A percentile compares a stretch with the other conserved stretches of the same genome.
Evolutionary conservation across 2,113 vertebrate genomes (phyloP).

Genomic region (Siniperca knerii): DNA sequence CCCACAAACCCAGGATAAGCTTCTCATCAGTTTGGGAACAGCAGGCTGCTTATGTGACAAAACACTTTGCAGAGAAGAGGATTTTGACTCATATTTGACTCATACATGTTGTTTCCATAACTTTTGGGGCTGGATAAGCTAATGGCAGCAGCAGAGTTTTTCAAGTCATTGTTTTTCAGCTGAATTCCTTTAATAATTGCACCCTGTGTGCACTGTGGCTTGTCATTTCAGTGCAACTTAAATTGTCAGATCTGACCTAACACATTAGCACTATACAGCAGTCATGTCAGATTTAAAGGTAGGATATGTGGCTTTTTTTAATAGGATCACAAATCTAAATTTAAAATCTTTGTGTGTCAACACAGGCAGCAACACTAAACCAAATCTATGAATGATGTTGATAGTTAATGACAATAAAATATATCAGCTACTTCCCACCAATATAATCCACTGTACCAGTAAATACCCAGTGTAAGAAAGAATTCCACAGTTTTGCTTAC

Average conservation of each 20-base stretch:
- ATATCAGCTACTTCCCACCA: neutral
- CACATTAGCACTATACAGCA: neutral
- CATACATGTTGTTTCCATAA: constrained; percentile 77
- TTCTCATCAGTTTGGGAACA: constrained; percentile 81
- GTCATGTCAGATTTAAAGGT: neutral
- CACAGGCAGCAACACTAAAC: neutral
- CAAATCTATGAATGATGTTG: neutral
- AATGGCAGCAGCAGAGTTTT: constrained; percentile 30
- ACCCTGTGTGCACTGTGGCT: neutral
- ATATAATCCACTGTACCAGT: neutral
- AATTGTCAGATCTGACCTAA: constrained; percentile 1
- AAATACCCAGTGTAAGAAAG: neutral
- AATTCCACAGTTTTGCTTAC: too few relatives aligned
- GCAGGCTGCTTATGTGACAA: constrained; percentile 72
- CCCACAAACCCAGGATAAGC: constrained; percentile 77
- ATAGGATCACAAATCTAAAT: neutral
- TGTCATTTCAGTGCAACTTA: neutral
- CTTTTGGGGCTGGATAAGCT: constrained; percentile 53
- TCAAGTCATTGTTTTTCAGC: constrained; percentile 19
- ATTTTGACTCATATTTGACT: constrained; percentile 74
- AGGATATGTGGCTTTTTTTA: neutral
- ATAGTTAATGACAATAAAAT: neutral
- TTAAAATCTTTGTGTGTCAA: too few relatives aligned
- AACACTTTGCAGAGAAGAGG: constrained; percentile 59
- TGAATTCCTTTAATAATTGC: constrained; percentile 31